Percentiles rank a stretch among this genome's conserved stretches.
Evolutionary conservation across 2,113 vertebrate genomes (phyloP).

Genomic region (Donacobius atricapilla): DNA sequence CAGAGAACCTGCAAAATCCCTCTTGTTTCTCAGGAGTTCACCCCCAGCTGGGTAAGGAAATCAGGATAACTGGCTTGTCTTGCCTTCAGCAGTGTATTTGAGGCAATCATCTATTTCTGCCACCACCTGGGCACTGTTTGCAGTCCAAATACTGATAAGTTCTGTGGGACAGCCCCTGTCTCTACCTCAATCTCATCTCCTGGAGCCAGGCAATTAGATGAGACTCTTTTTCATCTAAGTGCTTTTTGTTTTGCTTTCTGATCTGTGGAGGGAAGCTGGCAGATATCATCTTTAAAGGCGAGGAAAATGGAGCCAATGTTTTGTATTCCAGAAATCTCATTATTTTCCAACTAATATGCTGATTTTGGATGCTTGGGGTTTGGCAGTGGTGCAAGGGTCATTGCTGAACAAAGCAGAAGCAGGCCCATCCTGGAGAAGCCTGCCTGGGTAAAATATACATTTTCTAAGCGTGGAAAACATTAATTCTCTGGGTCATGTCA

Average conservation of each 20-base stretch:
- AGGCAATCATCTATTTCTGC: neutral
- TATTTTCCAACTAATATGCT: slow-evolving; percentile 16
- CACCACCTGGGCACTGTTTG: neutral
- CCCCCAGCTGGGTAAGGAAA: neutral
- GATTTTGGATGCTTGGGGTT: slow-evolving; percentile 6
- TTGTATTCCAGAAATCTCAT: slow-evolving; percentile 40
- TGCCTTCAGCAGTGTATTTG: neutral
- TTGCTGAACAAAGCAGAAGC: slow-evolving; percentile 38
- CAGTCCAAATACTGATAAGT: neutral
- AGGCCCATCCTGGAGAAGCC: neutral
- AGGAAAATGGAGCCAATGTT: neutral
- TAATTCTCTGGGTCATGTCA: neutral
- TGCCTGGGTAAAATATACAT: neutral
- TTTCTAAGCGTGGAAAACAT: neutral
- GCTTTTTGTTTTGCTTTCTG: neutral
- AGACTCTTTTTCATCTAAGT: slow-evolving; percentile 38
- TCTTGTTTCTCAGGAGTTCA: neutral
- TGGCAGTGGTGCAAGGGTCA: neutral
- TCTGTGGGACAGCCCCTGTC: neutral
- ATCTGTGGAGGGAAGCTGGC: neutral
- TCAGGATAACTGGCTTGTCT: neutral
- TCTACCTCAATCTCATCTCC: neutral
- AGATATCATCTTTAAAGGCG: slow-evolving; percentile 13
- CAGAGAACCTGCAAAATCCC: neutral
- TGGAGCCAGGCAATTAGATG: neutral